Evolutionary conservation across 1,140 invertebrate species (phyloP).

Genomic region (Drosophila ohnishii): DNA sequence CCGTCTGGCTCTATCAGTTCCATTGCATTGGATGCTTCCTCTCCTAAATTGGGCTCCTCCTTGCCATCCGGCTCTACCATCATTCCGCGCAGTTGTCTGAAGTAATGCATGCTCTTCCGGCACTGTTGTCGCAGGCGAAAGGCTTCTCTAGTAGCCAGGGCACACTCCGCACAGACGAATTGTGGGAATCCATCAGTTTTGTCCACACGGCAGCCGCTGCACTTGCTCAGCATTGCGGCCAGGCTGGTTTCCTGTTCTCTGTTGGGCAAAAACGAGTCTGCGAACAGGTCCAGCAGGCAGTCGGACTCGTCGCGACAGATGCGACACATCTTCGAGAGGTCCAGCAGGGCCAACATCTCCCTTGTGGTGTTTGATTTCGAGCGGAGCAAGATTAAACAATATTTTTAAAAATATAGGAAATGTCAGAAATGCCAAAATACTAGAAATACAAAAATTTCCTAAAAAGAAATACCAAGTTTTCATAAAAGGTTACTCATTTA

Average conservation of each 20-base stretch:
- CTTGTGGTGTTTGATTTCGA: not conserved
- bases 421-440: conserved; percentile 5
- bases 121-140: conserved; percentile 5
- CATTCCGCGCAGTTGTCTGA: conserved; percentile 1
- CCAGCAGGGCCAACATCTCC: not conserved
- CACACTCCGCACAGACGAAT: conserved; percentile 22
- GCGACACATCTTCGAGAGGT: conserved; percentile 22
- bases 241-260: conserved; percentile 2
- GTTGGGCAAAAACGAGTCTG: not conserved
- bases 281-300: conserved; percentile 14
- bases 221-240: conserved; percentile 24
- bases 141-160: not conserved
- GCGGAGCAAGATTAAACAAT: too few species aligned
- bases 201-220: conserved; percentile 2
- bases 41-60: not conserved
- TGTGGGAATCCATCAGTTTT: conserved; percentile 13
- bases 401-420: not conserved
- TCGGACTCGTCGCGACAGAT: conserved; percentile 21
- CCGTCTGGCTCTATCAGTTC: too few species aligned
- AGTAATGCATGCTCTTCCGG: conserved; percentile 7
- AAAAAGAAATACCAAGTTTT: not conserved
- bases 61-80: not conserved
- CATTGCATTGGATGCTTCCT: not conserved
- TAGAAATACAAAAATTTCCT: not conserved
- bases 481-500: too few species aligned